These are phyloP conservation scores for Gonocerus acuteangulatus DNA, from an alignment of 2,888 invertebrate genomes.

Conservation along the genomic window DNA sequence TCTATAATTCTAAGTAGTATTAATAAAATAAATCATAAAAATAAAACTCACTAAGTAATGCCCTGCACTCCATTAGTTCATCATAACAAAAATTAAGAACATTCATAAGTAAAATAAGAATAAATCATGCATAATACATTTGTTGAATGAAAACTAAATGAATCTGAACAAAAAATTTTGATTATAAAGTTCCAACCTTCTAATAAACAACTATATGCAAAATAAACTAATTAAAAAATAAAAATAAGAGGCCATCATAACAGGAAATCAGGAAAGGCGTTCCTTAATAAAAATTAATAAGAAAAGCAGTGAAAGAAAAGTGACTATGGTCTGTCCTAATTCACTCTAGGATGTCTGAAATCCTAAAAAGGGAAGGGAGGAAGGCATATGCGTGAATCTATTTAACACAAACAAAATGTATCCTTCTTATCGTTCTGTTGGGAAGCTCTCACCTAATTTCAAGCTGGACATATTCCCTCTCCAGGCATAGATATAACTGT, in stretches of 20 bases:
- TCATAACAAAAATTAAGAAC: too few species aligned
- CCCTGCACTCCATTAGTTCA: too few species aligned
- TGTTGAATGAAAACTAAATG: too few species aligned
- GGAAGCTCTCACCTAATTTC: conserved; percentile 39
- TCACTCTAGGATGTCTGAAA: background rate
- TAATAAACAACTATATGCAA: background rate
- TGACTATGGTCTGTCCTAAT: background rate
- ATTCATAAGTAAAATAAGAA: too few species aligned
- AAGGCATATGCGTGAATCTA: background rate
- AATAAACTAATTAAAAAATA: background rate
- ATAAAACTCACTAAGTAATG: too few species aligned
- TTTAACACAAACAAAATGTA: background rate
- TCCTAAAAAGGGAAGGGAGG: conserved; percentile 1
- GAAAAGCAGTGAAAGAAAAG: background rate
- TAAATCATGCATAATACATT: too few species aligned
- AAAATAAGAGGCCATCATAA: background rate
- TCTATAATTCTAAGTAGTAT: background rate
- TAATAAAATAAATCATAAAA: background rate
- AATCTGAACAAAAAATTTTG: background rate
- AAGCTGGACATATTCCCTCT: conserved; percentile 40
- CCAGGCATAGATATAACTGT: conserved; percentile 35
- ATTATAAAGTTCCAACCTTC: background rate
- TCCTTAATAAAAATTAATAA: background rate
- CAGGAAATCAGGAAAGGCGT: background rate
- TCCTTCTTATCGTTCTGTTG: background rate